These are phyloP conservation scores for Oncorhynchus nerka DNA, from an alignment of 2,113 vertebrate genomes.

Conservation along the genomic window DNA sequence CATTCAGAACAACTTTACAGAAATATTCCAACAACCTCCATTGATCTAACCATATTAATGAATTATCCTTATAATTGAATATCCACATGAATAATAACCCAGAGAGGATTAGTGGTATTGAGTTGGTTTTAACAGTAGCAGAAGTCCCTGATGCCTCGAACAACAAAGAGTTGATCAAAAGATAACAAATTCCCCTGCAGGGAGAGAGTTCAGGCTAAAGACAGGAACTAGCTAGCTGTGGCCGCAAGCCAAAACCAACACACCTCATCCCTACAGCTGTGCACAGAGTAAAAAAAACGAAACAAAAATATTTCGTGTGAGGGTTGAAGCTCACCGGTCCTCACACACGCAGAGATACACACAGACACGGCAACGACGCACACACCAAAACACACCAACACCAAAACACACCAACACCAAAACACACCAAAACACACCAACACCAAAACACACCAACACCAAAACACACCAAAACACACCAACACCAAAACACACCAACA, in stretches of 20 bases:
- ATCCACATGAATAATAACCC: not conserved
- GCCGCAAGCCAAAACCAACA: slow-evolving; percentile 50
- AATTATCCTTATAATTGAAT: no score
- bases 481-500: no score
- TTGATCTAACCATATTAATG: no score
- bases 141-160: slow-evolving; percentile 19
- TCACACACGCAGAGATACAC: not conserved
- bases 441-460: no score
- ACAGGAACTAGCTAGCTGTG: slow-evolving; percentile 46
- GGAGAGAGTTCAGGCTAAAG: slow-evolving; percentile 23
- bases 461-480: no score
- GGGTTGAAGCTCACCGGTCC: not conserved
- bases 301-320: not conserved
- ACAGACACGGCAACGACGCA: not conserved
- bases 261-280: slow-evolving; percentile 24
- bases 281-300: slow-evolving; percentile 29
- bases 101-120: not conserved
- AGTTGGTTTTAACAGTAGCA: not conserved
- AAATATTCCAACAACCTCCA: no score
- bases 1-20: not conserved
- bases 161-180: slow-evolving; percentile 25
- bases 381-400: not conserved
- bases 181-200: slow-evolving; percentile 17
- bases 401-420: no score
- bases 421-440: no score